Base-by-base conservation (phyloP, 2,113 vertebrate species). In the Eptesicus fuscus region DNA sequence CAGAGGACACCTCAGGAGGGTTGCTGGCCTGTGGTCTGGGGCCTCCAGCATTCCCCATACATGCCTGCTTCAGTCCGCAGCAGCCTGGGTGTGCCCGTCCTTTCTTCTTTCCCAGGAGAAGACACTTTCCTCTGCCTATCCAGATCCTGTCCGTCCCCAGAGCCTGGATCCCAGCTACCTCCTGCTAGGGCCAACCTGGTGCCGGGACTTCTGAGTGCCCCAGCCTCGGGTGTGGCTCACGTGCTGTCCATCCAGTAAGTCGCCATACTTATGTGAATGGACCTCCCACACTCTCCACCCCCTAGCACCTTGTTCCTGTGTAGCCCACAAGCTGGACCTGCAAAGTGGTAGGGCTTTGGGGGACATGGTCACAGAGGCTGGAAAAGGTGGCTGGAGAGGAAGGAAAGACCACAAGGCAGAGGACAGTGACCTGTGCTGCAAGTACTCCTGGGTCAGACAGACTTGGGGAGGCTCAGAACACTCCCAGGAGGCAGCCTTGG, bases 11-110 rank as follows among this genome's bases (percentile, higher is more conserved):
- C 35, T 13, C 22, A 61, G 65, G 12, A 7, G 82, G 61, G 53
- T 13, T 20, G 32, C 0, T 2, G 12, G 51, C 44, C 28, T 5
- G 6, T 4, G 67, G 53, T 49, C 77, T 84, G 67, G 73, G 51
- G 51, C 88, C 35, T 42, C 51, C 11, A 37, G 2, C 30, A 53
- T 14, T 32, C 7, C 59, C 7, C 28, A 61, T 40, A 0, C 0
- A 23, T 37, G 9, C 59, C 84, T 30, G 14, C 18, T 7, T 28
- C 35, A 16, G 63, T 70, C 25, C 35, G 6, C 9, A 28, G 40
- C 10, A n/a, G 17, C 30, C 1, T 23, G 67, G 85, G n/a, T 0
- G 0, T 8, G 1, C 4, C 14, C 8, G 2, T 9, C 18, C n/a
- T 23, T 28, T 35, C 28, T 40, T 35, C n/a, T 78, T 17, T 32